Percentiles rank a stretch among this genome's conserved stretches.
Conservation (phyloP, 2,113 vertebrate genomes). For the Spilogale gracilis region DNA sequence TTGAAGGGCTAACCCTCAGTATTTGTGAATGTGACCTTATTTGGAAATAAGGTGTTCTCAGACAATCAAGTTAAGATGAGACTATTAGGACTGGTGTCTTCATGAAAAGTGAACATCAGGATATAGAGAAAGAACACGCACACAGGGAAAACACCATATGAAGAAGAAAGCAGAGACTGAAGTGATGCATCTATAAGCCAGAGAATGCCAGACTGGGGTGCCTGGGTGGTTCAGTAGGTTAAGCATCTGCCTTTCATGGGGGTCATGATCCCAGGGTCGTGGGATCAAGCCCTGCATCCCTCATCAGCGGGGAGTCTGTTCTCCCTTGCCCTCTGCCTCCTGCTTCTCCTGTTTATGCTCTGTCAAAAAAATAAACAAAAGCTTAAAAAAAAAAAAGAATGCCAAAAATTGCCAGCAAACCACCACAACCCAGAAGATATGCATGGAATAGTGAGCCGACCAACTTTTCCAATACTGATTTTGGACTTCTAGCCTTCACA, state of each 20-base stretch:
- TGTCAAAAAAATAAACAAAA: too few species aligned
- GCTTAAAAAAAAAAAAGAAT: not conserved
- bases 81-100: not conserved
- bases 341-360: too few species aligned
- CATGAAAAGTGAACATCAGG: not conserved
- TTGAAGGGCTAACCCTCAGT: not conserved
- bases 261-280: too few species aligned
- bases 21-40: not conserved
- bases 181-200: not conserved
- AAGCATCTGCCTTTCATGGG: too few species aligned
- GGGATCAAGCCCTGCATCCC: too few species aligned
- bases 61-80: not conserved
- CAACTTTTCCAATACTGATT: not conserved
- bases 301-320: too few species aligned
- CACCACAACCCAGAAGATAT: not conserved
- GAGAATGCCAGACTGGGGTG: not conserved
- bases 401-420: not conserved
- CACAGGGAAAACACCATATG: not conserved
- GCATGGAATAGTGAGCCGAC: not conserved
- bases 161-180: not conserved
- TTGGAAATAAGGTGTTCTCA: not conserved
- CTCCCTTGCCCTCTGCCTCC: too few species aligned
- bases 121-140: not conserved
- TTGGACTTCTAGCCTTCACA: not conserved
- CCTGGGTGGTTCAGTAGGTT: too few species aligned